Evolutionary conservation across 2,113 vertebrate genomes (phyloP).

Genomic region (Gymnogyps californianus): DNA sequence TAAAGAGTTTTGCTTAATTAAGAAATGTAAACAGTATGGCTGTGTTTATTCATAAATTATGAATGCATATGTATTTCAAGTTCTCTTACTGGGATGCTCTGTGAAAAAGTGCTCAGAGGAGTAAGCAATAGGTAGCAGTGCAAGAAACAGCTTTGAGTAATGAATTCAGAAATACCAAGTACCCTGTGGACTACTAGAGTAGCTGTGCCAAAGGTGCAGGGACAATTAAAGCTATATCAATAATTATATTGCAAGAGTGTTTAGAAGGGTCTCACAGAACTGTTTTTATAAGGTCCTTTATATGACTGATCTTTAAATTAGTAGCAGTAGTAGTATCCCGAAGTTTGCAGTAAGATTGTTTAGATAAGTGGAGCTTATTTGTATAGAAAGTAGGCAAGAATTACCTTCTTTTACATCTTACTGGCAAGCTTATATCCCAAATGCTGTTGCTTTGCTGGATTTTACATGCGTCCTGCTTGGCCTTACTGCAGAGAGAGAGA

Average conservation of each 20-base stretch:
- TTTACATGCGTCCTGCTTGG: background rate
- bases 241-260: background rate
- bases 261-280: background rate
- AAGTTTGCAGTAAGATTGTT: background rate
- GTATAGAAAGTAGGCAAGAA: background rate
- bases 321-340: background rate
- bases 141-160: background rate
- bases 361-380: background rate
- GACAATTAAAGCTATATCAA: background rate
- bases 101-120: background rate
- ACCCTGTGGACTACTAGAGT: background rate
- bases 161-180: background rate
- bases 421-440: background rate
- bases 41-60: slow-evolving; percentile 34
- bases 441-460: background rate
- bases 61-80: slow-evolving; percentile 17
- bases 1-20: slow-evolving; percentile 1
- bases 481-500: background rate
- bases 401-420: background rate
- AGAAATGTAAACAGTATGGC: background rate
- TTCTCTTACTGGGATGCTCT: background rate
- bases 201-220: background rate
- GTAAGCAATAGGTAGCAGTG: background rate
- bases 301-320: background rate
- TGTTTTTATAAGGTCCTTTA: background rate